Percentiles rank a stretch among this genome's conserved stretches.
Conservation (phyloP, 2,113 vertebrate genomes). For the Paedocypris sp. region DNA sequence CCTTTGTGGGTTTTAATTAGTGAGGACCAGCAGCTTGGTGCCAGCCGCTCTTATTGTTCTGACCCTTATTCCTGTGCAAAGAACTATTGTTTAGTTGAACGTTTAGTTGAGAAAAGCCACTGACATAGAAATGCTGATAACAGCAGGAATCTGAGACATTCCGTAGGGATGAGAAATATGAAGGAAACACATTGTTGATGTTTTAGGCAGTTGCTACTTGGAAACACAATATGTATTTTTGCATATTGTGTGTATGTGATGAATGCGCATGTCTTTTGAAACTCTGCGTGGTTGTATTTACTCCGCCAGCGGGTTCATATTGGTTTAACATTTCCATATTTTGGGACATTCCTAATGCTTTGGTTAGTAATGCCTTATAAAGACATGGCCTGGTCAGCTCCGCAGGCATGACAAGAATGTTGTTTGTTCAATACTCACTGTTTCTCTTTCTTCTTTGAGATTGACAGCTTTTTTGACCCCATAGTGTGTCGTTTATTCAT, state of each 20-base stretch:
- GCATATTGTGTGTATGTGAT: background rate
- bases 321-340: conserved; percentile 37
- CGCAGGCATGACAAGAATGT: conserved; percentile 56
- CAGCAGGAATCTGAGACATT: background rate
- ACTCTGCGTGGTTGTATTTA: background rate
- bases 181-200: no score
- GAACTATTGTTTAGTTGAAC: conserved; percentile 3
- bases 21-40: conserved; percentile 1
- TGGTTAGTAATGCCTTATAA: conserved; percentile 53
- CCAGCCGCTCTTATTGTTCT: conserved; percentile 6
- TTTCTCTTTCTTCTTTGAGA: conserved; percentile 8
- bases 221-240: no score
- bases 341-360: background rate
- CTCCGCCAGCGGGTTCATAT: conserved; percentile 14
- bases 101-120: background rate
- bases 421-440: conserved; percentile 37
- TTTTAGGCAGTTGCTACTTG: no score
- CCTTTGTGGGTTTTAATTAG: conserved; percentile 9
- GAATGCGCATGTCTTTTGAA: conserved; percentile 2
- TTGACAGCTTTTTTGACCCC: conserved; percentile 21
- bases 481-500: background rate
- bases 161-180: background rate
- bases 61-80: conserved; percentile 4
- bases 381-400: conserved; percentile 54
- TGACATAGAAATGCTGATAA: background rate